phyloP scores from a whole-genome alignment of 2,113 vertebrate genomes.

The Atlantisia rogersi region DNA sequence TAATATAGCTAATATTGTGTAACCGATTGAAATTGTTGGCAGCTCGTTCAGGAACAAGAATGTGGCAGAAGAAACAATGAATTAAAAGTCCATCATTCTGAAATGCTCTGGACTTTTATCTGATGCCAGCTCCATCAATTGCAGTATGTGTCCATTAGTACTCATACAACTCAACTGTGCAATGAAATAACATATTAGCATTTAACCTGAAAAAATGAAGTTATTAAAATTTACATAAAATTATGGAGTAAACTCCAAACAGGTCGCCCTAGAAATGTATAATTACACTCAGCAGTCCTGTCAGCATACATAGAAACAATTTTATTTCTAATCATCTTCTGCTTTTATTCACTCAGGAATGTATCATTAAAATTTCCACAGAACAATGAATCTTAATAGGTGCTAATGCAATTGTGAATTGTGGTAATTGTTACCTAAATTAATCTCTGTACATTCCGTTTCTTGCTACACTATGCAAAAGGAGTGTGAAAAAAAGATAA shows the following conservation, averaged over 20 bases:
- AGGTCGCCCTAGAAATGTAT: constrained; percentile 75
- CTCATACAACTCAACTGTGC: not conserved
- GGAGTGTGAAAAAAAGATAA: constrained; percentile 69
- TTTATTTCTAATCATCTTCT: constrained; percentile 79
- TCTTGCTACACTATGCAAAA: constrained; percentile 58
- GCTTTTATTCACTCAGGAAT: constrained; percentile 78
- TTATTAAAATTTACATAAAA: constrained; percentile 82
- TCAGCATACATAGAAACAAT: constrained; percentile 78
- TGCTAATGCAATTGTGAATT: constrained; percentile 81
- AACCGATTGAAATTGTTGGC: constrained; percentile 5
- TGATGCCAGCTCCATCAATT: constrained; percentile 3
- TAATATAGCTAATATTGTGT: not conserved
- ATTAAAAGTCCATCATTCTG: not conserved
- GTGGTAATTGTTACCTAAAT: constrained; percentile 82
- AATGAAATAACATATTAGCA: constrained; percentile 70
- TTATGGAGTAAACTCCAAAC: constrained; percentile 81
- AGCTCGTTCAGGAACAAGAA: not conserved
- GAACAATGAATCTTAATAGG: constrained; percentile 82
- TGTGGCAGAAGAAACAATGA: not conserved
- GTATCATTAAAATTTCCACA: constrained; percentile 81
- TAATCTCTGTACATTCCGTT: constrained; percentile 77
- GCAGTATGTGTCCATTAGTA: constrained; percentile 45
- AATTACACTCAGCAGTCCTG: constrained; percentile 80
- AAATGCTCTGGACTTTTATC: constrained; percentile 1
- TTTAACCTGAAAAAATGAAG: constrained; percentile 73